Percentiles rank a stretch among this genome's conserved stretches.
Evolutionary conservation across 2,113 vertebrate genomes (phyloP).

Genomic region (Nicator chloris): DNA sequence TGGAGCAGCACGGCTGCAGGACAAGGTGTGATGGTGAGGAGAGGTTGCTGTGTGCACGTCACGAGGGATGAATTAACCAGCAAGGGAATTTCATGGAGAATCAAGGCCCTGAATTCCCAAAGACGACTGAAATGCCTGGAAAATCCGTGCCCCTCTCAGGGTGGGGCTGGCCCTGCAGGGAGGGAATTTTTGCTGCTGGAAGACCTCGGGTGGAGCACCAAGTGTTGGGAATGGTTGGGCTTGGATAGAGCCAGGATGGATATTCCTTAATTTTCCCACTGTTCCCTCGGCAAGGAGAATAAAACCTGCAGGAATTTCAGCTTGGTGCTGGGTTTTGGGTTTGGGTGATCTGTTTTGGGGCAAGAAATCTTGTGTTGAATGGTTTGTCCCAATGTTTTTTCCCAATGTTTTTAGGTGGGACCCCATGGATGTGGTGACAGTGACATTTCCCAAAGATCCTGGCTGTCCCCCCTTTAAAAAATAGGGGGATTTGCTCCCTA

Average conservation of each 20-base stretch:
- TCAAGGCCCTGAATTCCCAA: background rate
- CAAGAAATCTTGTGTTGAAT: background rate
- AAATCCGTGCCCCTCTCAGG: background rate
- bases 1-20: too few species aligned
- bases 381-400: too few species aligned
- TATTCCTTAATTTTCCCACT: background rate
- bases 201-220: background rate
- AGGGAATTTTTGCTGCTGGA: background rate
- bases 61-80: background rate
- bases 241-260: background rate
- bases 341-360: background rate
- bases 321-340: background rate
- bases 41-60: background rate
- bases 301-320: background rate
- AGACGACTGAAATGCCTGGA: background rate
- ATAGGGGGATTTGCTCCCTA: background rate
- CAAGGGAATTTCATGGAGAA: background rate
- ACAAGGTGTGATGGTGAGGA: fast-evolving
- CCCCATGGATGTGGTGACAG: too few species aligned
- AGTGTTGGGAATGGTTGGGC: background rate
- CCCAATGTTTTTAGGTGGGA: too few species aligned
- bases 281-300: background rate
- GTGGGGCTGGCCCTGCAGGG: background rate
- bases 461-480: background rate
- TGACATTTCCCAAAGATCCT: background rate